Evolutionary conservation across 2,113 vertebrate genomes (phyloP), one percentile per base, ranked within the genome.

Genomic region (Poicephalus gulielmi): DNA sequence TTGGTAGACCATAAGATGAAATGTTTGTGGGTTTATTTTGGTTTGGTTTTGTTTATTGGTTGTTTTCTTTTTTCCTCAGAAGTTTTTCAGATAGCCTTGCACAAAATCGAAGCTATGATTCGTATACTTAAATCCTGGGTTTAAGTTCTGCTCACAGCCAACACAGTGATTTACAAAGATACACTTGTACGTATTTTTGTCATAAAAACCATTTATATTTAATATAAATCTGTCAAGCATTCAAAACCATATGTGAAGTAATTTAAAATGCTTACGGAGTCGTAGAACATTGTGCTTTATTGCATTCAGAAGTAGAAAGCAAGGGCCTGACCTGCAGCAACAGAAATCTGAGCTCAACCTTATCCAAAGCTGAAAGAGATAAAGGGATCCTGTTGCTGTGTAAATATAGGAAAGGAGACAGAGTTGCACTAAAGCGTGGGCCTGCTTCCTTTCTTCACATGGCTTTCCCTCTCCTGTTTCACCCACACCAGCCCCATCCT

Each of bases 141-240:
- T 95, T 92, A 75, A 88, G 55, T 68, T 93, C 80, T 90, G 60
- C 68, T 94, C 64, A 31, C 80, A 83, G 60, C 6, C 1, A 3
- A 86, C 77, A 83, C 9, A 69, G 55, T 86, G 78, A 95, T 93
- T 96, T 91, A 43, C 37, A 44, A 85, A 90, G 85, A 95, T 91
- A 80, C 60, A 25, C 28, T 79, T 90, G 74, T 73, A 60, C 13
- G 23, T 59, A 92, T 82, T 88, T 95, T 67, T 86, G 95, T 94
- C 70, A 81, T 88, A 88, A 88, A 94, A 81, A 5, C 1, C 8
- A 90, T 96, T 89, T 95, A 76, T 77, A 88, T 95, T 94, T 94
- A 90, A 90, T 95, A 90, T 90, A 88, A 95, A 93, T 91, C 77
- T 93, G 79, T 86, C 93, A 92, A 92, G 82, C 88, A 75, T 94